Conservation (phyloP, 2,113 vertebrate species). For the Struthio camelus region DNA sequence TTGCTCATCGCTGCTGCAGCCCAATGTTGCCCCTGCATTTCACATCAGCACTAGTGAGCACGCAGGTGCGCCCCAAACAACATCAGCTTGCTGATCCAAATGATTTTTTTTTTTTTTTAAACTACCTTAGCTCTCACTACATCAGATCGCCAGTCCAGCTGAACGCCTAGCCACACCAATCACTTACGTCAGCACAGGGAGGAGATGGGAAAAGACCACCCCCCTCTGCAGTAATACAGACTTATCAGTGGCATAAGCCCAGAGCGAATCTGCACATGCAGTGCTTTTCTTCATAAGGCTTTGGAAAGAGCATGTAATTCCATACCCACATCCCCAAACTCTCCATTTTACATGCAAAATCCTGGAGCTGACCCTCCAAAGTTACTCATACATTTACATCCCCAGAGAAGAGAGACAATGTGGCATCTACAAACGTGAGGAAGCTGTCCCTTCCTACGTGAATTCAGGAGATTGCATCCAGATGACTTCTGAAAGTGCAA, state of each 20-base stretch:
- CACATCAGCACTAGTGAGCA: fast-evolving
- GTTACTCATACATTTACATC: fast-evolving
- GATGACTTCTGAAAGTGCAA: not conserved
- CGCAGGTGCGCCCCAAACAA: not conserved
- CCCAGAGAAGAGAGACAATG: fast-evolving
- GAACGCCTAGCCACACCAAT: not conserved
- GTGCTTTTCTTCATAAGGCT: not conserved
- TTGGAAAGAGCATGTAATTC: not conserved
- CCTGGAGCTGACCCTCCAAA: not conserved
- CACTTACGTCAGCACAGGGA: not conserved
- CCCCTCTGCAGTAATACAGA: not conserved
- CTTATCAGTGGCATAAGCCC: not conserved
- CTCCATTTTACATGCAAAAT: fast-evolving
- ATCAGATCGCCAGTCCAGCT: not conserved
- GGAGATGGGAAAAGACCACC: not conserved
- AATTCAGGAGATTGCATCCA: fast-evolving
- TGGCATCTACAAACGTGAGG: fast-evolving
- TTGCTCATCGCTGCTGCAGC: not conserved
- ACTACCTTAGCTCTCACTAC: not conserved
- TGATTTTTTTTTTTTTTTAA: not conserved
- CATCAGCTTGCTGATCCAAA: not conserved
- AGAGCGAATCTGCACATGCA: not conserved
- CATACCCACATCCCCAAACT: not conserved
- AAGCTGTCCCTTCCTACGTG: fast-evolving
- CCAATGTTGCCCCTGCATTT: not conserved